Conservation (phyloP, 1,140 invertebrate species). For the Sitophilus oryzae region DNA sequence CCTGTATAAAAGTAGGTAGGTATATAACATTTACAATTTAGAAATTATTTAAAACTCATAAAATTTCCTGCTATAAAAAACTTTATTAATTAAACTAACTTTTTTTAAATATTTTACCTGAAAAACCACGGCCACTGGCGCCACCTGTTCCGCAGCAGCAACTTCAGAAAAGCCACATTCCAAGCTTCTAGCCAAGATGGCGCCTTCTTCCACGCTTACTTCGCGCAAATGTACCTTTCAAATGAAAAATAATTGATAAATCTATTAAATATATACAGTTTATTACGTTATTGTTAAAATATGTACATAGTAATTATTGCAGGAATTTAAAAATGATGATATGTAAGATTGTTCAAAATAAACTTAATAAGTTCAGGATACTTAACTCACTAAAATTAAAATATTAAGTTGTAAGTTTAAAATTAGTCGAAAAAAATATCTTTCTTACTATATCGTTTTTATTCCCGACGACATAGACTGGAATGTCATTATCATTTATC, state of each 20-base stretch:
- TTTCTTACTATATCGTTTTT: conserved; percentile 81
- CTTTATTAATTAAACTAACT: too few relatives aligned
- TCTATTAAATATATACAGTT: too few relatives aligned
- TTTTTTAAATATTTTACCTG: conserved; percentile 43
- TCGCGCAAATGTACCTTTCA: conserved; percentile 74
- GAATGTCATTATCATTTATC: conserved; percentile 62
- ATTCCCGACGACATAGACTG: conserved; percentile 77
- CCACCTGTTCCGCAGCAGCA: conserved; percentile 81
- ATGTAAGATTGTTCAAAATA: too few relatives aligned
- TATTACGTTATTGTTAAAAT: background rate
- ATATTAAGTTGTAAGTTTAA: too few relatives aligned
- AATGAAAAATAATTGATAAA: too few relatives aligned
- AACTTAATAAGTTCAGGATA: too few relatives aligned
- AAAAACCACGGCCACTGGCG: conserved; percentile 74
- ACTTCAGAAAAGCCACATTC: conserved; percentile 85
- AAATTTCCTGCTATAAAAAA: too few relatives aligned
- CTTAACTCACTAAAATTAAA: too few relatives aligned
- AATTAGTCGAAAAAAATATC: background rate
- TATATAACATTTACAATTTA: too few relatives aligned
- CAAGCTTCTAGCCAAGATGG: conserved; percentile 79
- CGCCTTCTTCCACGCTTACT: conserved; percentile 81
- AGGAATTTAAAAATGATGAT: too few relatives aligned
- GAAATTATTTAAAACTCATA: too few relatives aligned
- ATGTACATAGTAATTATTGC: background rate
- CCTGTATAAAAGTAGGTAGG: too few relatives aligned